A percentile compares a stretch with the other conserved stretches of the same genome.
phyloP scores from a whole-genome alignment of 1,140 invertebrate genomes.

The Stratiolaelaps scimitus region DNA sequence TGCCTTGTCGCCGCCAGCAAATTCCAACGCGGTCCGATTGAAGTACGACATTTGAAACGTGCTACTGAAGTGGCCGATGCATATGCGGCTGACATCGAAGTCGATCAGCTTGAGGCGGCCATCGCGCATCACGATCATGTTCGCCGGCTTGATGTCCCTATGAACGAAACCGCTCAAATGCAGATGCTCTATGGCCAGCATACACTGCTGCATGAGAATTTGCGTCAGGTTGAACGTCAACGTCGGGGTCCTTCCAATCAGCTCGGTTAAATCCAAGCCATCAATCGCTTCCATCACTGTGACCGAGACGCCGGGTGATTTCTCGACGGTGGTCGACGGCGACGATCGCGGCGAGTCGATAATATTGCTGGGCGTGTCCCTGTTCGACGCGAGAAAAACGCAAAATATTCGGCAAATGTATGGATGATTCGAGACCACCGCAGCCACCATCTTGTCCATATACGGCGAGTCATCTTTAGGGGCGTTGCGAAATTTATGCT shows the following conservation, averaged over 20 bases:
- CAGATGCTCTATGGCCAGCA: constrained; percentile 16
- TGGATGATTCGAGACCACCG: constrained; percentile 17
- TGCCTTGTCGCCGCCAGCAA: not conserved
- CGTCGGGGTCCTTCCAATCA: not conserved
- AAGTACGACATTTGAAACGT: not conserved
- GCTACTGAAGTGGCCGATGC: not conserved
- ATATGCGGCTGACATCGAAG: constrained; percentile 9
- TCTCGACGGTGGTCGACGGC: not conserved
- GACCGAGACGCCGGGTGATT: not conserved
- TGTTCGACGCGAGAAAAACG: not conserved
- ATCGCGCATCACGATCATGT: not conserved
- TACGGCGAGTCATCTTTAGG: not conserved
- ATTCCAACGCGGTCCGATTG: not conserved
- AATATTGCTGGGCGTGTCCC: not conserved
- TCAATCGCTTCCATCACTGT: constrained; percentile 25
- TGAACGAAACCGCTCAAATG: constrained; percentile 18
- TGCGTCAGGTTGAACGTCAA: not conserved
- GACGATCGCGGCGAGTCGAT: not conserved
- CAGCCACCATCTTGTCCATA: constrained; percentile 11
- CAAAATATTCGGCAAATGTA: constrained; percentile 19
- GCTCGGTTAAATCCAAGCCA: not conserved
- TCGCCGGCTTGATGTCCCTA: constrained; percentile 4
- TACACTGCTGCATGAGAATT: constrained; percentile 12
- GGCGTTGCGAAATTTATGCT: not conserved
- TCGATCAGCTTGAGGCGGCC: constrained; percentile 12